These are phyloP conservation scores for Echinometra lucunter DNA, from an alignment of 53 echinoderm and acorn worm genomes.

Conservation along the genomic window DNA sequence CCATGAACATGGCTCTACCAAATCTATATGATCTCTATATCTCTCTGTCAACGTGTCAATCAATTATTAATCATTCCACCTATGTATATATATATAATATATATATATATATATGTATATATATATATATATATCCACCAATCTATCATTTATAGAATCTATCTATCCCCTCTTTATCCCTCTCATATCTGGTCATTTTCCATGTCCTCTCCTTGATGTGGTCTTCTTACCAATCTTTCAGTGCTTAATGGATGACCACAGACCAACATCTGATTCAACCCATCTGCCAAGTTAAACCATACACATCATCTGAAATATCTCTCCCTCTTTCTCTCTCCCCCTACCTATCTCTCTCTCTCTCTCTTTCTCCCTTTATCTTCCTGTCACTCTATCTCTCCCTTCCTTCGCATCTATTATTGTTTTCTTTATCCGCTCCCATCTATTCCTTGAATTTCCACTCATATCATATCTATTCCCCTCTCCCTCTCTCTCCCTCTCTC, in stretches of 20 bases:
- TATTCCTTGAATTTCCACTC: background rate
- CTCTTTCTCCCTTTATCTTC: background rate
- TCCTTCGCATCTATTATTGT: background rate
- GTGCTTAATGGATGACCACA: constrained; percentile 29
- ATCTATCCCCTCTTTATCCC: background rate
- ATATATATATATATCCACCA: background rate
- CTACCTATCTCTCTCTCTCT: background rate
- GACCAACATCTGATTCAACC: constrained; percentile 11
- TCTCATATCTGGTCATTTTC: background rate
- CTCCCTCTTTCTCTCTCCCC: no score
- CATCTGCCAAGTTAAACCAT: background rate
- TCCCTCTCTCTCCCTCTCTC: background rate
- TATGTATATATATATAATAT: background rate
- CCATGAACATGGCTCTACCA: no score
- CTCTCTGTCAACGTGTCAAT: background rate
- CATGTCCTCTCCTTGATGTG: background rate
- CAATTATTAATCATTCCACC: background rate
- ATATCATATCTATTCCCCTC: background rate
- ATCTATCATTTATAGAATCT: background rate
- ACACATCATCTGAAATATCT: background rate
- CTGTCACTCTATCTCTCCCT: background rate
- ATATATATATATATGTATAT: background rate
- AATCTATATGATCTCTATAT: background rate
- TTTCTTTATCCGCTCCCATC: background rate
- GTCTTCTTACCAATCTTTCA: background rate